Conservation (phyloP, 2,113 vertebrate species). For the Euleptes europaea region DNA sequence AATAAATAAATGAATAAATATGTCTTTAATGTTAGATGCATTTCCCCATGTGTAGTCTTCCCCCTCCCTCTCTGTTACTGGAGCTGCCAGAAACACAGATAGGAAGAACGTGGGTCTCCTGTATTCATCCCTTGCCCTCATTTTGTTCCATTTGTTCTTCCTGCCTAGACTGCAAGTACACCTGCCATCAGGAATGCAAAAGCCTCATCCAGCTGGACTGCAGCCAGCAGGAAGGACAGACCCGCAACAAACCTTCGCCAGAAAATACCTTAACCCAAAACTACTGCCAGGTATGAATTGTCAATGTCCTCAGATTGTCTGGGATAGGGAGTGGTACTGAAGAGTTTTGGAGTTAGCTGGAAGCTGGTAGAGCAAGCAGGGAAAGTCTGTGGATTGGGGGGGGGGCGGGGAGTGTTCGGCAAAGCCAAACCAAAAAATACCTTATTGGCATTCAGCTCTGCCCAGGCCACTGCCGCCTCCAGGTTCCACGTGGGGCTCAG, state of each 20-base stretch:
- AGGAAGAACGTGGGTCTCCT: rapidly evolving
- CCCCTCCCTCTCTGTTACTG: rapidly evolving
- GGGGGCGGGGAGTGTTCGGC: no score
- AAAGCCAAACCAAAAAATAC: no score
- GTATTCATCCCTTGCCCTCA: background rate
- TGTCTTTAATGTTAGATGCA: background rate
- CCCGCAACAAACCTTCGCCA: constrained; percentile 67
- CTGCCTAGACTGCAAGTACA: constrained; percentile 87
- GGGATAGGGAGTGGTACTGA: rapidly evolving
- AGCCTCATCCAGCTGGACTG: constrained; percentile 88
- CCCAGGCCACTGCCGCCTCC: no score
- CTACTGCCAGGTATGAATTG: constrained; percentile 75
- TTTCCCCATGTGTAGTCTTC: background rate
- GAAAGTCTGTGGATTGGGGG: no score
- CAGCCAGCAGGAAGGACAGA: constrained; percentile 68
- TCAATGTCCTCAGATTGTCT: background rate
- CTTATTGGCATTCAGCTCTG: no score
- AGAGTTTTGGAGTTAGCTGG: rapidly evolving
- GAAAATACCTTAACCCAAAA: constrained; percentile 64
- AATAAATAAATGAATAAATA: no score
- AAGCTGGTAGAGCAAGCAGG: rapidly evolving
- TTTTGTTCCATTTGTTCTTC: constrained; percentile 14
- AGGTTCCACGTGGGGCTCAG: no score
- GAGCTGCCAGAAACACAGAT: background rate
- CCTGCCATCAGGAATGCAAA: constrained; percentile 87